Conservation (phyloP, 2,888 invertebrate species). For the Apotomis capreana region DNA sequence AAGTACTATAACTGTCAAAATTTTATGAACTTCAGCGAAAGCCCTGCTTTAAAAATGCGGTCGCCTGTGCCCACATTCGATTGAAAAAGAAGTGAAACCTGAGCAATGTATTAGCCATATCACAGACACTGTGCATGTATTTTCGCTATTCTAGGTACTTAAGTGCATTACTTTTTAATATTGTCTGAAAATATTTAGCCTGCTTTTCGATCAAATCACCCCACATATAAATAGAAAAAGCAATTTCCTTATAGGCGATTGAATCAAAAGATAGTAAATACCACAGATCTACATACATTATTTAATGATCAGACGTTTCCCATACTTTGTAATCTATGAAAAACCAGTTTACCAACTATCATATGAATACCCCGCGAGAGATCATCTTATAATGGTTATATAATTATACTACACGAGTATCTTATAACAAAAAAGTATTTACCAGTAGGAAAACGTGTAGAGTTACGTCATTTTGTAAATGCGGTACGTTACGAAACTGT, state of each 20-base stretch:
- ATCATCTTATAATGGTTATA: not conserved
- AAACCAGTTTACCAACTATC: not conserved
- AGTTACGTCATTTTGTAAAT: not conserved
- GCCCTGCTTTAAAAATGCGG: too few species aligned
- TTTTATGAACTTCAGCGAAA: too few species aligned
- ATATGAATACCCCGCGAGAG: not conserved
- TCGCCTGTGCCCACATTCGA: too few species aligned
- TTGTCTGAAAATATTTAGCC: too few species aligned
- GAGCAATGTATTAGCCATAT: too few species aligned
- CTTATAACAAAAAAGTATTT: not conserved
- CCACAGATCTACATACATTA: conserved; percentile 1
- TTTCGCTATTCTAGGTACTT: too few species aligned
- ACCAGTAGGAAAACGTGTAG: not conserved
- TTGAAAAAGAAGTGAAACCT: too few species aligned
- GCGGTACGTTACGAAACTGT: conserved; percentile 10
- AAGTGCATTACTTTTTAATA: too few species aligned
- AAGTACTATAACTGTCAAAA: too few species aligned
- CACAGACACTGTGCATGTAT: too few species aligned
- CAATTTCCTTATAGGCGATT: conserved; percentile 11
- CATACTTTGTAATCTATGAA: not conserved
- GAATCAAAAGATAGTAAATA: conserved; percentile 10
- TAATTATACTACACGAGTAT: not conserved
- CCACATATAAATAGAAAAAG: not conserved
- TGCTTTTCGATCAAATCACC: too few species aligned
- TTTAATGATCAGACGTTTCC: conserved; percentile 4